Percentiles rank a stretch among this genome's conserved stretches.
Conservation (phyloP, 2,797 vertebrate species). For the Pelodytes ibericus region DNA sequence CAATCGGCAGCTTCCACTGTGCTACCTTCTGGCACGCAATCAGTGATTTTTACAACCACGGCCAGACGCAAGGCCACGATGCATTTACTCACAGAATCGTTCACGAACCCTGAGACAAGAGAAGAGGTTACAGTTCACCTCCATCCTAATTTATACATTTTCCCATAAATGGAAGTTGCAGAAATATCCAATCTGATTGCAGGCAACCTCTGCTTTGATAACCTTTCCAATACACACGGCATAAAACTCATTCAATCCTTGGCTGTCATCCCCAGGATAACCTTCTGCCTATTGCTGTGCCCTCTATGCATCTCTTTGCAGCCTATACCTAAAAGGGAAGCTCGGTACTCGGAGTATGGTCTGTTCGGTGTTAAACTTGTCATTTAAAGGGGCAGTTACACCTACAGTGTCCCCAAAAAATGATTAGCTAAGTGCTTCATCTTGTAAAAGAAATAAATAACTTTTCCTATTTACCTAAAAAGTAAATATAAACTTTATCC, state of each 20-base stretch:
- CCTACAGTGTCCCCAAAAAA: too few relatives aligned
- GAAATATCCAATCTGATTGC: background rate
- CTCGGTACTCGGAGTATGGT: too few relatives aligned
- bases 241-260: background rate
- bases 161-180: background rate
- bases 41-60: conserved; percentile 88
- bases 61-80: conserved; percentile 89
- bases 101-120: conserved; percentile 77
- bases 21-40: conserved; percentile 80
- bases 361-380: too few relatives aligned
- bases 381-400: too few relatives aligned
- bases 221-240: background rate
- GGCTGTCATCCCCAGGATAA: background rate
- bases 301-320: background rate
- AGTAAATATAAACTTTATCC: too few relatives aligned
- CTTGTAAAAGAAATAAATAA: too few relatives aligned
- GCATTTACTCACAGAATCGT: conserved; percentile 77
- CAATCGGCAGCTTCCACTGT: conserved; percentile 80
- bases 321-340: background rate
- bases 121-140: background rate
- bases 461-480: too few relatives aligned
- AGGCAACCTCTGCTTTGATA: background rate
- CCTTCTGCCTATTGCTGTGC: background rate
- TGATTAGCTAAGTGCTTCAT: too few relatives aligned
- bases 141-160: background rate